These are phyloP conservation scores for Resseliella maxima DNA, from an alignment of 2,888 invertebrate genomes.

Conservation along the genomic window DNA sequence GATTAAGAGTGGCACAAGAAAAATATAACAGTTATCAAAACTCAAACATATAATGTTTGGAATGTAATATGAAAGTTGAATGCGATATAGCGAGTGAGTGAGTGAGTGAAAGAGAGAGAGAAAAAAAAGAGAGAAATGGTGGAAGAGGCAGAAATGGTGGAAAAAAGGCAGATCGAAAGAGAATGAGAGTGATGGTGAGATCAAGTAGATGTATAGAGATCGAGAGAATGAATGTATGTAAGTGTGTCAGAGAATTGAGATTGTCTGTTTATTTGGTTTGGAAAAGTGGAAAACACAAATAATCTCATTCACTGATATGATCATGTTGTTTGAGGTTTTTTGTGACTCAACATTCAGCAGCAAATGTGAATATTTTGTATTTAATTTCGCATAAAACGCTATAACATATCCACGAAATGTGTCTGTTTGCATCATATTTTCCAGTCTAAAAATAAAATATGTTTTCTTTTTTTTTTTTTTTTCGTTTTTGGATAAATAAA, in stretches of 20 bases:
- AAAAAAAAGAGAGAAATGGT: too few relatives aligned
- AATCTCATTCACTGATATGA: background rate
- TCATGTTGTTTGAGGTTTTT: slow-evolving; percentile 40
- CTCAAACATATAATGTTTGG: background rate
- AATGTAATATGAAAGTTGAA: too few relatives aligned
- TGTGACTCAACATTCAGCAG: background rate
- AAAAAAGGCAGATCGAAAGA: too few relatives aligned
- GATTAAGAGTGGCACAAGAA: slow-evolving; percentile 47
- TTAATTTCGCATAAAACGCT: slow-evolving; percentile 28
- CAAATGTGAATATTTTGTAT: slow-evolving; percentile 20
- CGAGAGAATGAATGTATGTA: background rate
- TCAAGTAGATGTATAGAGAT: too few relatives aligned
- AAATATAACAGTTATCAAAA: slow-evolving; percentile 22
- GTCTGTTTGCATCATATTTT: background rate
- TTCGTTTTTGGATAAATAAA: slow-evolving; percentile 10
- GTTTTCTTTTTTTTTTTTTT: too few relatives aligned
- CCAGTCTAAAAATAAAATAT: background rate
- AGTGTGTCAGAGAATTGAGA: too few relatives aligned
- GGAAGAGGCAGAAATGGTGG: background rate
- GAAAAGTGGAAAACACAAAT: slow-evolving; percentile 1
- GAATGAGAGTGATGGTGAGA: too few relatives aligned
- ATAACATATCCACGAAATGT: background rate
- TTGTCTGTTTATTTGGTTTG: too few relatives aligned
- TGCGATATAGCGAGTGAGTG: too few relatives aligned
- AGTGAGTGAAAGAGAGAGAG: too few relatives aligned